These are phyloP conservation scores for Tenualosa thibaudeaui DNA, from an alignment of 2,797 vertebrate genomes.

Conservation along the genomic window DNA sequence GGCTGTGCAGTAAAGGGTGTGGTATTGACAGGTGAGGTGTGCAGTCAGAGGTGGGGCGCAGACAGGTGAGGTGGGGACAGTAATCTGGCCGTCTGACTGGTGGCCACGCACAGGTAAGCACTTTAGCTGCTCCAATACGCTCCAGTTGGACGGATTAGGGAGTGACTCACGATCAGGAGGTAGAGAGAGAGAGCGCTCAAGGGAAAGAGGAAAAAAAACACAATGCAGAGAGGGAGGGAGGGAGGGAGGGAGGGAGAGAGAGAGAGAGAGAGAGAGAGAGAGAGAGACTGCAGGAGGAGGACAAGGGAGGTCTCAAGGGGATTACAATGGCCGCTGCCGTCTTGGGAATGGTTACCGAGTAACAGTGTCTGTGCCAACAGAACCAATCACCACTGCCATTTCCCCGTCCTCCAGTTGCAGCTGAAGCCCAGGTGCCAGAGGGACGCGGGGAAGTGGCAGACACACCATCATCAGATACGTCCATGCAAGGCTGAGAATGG, in stretches of 20 bases:
- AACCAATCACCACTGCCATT: not conserved
- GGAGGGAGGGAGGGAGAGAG: not conserved
- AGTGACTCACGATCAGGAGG: slow-evolving; percentile 30
- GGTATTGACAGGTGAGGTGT: not conserved
- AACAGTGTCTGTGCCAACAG: not conserved
- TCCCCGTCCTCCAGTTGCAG: not conserved
- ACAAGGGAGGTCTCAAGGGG: not conserved
- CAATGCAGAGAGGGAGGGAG: not conserved
- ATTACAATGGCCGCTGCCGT: not conserved
- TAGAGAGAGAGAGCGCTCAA: not conserved
- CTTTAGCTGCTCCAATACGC: slow-evolving; percentile 31
- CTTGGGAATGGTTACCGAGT: not conserved
- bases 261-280: not conserved
- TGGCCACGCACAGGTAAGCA: slow-evolving; percentile 34
- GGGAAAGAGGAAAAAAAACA: not conserved
- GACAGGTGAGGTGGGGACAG: not conserved
- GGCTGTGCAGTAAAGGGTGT: not conserved
- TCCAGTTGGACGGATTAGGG: slow-evolving; percentile 41
- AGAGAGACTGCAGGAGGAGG: not conserved
- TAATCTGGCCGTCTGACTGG: slow-evolving; percentile 22
- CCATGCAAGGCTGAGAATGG: not conserved
- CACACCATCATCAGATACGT: not conserved
- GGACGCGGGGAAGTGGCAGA: not conserved
- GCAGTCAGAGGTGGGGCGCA: not conserved
- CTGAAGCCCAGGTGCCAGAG: not conserved